These are phyloP conservation scores for Gadus macrocephalus DNA, from an alignment of 2,113 vertebrate species.

Conservation along the genomic window DNA sequence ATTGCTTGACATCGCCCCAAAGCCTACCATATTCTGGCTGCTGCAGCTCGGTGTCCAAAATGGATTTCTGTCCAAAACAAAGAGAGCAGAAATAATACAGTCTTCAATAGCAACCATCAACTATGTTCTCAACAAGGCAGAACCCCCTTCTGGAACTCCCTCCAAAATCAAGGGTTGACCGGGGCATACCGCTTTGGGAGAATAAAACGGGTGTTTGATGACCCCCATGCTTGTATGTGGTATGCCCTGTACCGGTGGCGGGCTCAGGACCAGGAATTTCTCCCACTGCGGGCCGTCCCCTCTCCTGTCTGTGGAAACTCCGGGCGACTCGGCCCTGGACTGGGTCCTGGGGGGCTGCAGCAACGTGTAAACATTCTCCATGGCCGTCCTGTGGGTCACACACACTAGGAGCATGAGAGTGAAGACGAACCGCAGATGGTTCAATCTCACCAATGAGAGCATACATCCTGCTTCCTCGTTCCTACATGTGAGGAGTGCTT, in stretches of 20 bases:
- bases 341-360: conserved; percentile 58
- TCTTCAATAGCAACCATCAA: neutral
- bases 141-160: neutral
- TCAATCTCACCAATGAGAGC: too few species aligned
- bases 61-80: conserved; percentile 7
- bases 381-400: conserved; percentile 47
- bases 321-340: conserved; percentile 52
- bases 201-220: conserved; percentile 57
- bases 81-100: conserved; percentile 3
- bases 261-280: conserved; percentile 39
- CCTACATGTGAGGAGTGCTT: too few species aligned
- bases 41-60: too few species aligned
- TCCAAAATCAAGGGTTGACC: neutral
- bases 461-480: too few species aligned
- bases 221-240: conserved; percentile 63
- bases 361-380: conserved; percentile 68
- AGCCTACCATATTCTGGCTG: conserved; percentile 48
- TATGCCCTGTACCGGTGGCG: conserved; percentile 46
- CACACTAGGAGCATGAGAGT: neutral
- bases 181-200: conserved; percentile 60
- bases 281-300: conserved; percentile 44
- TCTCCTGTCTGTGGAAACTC: conserved; percentile 51
- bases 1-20: conserved; percentile 57
- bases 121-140: neutral
- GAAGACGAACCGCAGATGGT: too few species aligned